phyloP scores from a whole-genome alignment of 2,797 vertebrate genomes.

The Muscicapa striata region DNA sequence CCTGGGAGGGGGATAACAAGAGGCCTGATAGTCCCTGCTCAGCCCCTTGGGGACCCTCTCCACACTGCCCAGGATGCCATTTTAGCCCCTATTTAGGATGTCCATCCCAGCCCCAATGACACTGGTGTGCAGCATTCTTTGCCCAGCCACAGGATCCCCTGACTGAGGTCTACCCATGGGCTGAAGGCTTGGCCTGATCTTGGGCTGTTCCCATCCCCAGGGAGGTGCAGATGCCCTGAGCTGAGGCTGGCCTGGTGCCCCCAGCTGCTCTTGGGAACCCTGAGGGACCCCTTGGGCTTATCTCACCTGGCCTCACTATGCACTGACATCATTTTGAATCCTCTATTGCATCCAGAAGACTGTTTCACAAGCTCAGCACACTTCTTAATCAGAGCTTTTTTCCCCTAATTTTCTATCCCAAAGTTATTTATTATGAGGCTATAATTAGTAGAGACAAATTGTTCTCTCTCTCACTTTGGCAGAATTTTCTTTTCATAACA shows the following conservation, averaged over 20 bases:
- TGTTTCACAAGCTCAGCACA: background rate
- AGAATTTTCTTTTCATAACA: background rate
- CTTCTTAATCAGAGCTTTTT: background rate
- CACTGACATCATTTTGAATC: background rate
- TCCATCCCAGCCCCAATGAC: background rate
- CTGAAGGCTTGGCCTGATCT: background rate
- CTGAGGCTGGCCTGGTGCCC: background rate
- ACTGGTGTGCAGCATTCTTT: background rate
- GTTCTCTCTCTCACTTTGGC: background rate
- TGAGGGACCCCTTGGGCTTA: background rate
- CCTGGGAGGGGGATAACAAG: background rate
- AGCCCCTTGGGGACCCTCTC: accelerated
- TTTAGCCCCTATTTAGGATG: background rate
- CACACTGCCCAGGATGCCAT: background rate
- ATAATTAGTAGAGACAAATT: background rate
- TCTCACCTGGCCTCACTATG: accelerated
- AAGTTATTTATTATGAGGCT: background rate
- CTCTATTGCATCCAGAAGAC: background rate
- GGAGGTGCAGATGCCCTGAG: background rate
- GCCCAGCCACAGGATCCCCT: too few species aligned
- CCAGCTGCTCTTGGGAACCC: background rate
- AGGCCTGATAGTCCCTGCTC: background rate
- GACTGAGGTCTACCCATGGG: background rate
- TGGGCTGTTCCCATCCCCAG: background rate
- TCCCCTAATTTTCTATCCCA: background rate